These are phyloP conservation scores for Myotis planiceps DNA, from an alignment of 2,797 vertebrate genomes.

Conservation along the genomic window DNA sequence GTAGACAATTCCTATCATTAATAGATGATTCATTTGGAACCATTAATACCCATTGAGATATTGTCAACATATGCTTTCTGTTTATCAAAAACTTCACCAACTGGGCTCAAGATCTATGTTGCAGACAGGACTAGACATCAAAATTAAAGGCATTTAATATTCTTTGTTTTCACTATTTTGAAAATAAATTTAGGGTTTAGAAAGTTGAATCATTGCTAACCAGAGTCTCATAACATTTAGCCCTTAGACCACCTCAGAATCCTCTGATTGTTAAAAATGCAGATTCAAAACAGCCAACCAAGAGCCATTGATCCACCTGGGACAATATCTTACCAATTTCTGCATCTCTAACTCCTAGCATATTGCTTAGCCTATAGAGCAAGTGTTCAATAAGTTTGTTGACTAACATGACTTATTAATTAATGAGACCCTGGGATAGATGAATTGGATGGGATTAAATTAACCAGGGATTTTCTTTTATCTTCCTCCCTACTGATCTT, in stretches of 20 bases:
- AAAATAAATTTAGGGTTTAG: conserved; percentile 43
- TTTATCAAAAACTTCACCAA: conserved; percentile 35
- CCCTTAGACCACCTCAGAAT: conserved; percentile 2
- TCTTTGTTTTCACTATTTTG: conserved; percentile 26
- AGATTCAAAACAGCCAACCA: neutral
- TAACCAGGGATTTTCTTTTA: conserved; percentile 62
- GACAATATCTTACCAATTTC: neutral
- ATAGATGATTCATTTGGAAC: conserved; percentile 77
- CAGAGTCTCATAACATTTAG: conserved; percentile 26
- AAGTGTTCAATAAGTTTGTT: conserved; percentile 50
- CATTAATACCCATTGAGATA: conserved; percentile 80
- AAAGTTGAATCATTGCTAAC: conserved; percentile 21
- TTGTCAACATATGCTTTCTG: conserved; percentile 61
- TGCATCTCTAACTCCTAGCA: neutral
- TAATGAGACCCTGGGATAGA: conserved; percentile 38
- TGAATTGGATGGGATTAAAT: conserved; percentile 58
- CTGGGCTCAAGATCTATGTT: neutral
- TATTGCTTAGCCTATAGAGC: conserved; percentile 19
- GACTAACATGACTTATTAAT: conserved; percentile 60
- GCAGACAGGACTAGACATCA: neutral
- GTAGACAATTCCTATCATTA: conserved; percentile 73
- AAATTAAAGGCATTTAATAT: neutral
- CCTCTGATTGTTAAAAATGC: neutral
- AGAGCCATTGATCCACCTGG: neutral
- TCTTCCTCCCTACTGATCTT: conserved; percentile 70